Base-by-base conservation (phyloP, 2,113 vertebrate genomes). In the Phoenicopterus ruber region DNA sequence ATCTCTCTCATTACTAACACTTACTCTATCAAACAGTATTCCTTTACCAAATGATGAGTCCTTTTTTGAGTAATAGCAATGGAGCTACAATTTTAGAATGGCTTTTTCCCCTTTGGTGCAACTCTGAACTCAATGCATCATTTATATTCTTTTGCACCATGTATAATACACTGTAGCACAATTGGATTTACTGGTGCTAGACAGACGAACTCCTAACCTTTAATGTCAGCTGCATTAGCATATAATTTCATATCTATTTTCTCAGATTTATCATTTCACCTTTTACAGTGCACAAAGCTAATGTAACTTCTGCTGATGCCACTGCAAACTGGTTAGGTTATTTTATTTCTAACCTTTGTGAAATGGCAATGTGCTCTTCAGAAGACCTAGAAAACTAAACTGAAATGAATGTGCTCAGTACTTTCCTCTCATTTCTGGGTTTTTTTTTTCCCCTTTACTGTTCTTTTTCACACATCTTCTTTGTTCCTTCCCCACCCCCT, bases 241-340 rank as follows among this genome's bases (percentile, higher is more conserved):
- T 96, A 96, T 93, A 94, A 97, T 97, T 97, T 97, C 92, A 86
- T 95, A 94, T 96, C 94, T 97, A 93, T 96, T 97, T 97, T 96
- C 96, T 96, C 85, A 95, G 95, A 97, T 97, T 97, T 97, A 97
- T 96, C 93, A 97, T 97, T 95, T 96, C 96, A 97, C 96, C 95
- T 97, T 96, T 96, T 84, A 83, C 82, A 96, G 90, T 82, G 94
- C 91, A 94, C 90, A 97, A 96, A 97, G 95, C 95, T 96, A 97
- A 96, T 95, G 93, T 83, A 94, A 94, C 95, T 97, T 97, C 95
- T 97, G 94, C 93, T 97, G 94, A 96, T 96, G 93, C 94, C 92
- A 96, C 82, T 95, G 96, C 88, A 90, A 92, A 86, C 87, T 71
- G 76, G 94, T 90, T 93, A 95, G 93, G 95, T 96, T 97, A 96